Evolutionary conservation across 2,797 vertebrate species (phyloP), one percentile per base, ranked within the genome.

Genomic region (Lateolabrax maculatus): DNA sequence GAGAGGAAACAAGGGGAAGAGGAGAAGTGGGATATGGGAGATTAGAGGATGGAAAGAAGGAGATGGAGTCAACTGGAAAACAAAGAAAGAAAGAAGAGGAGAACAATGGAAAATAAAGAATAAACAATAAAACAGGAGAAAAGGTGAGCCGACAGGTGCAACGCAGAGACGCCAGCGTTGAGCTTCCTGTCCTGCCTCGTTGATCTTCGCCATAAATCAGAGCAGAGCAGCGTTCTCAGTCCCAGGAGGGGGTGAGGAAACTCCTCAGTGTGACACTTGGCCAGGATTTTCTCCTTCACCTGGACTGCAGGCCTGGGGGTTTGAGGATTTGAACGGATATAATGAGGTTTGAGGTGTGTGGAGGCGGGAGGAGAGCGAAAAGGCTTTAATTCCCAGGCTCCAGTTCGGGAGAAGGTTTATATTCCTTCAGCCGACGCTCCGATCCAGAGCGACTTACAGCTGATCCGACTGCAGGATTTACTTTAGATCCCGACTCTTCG

Each of bases 291-390:
- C 16, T 44, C 56, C 74, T 21, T 18, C 66, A 52, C 44, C 37
- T 12, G n/a, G 18, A 15, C 43, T 6, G 2, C 53, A 1, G 15
- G 48, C 23, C 49, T 1, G 23, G 41, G 61, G 41, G 61, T 64
- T 19, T 56, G 69, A 67, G 64, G 60, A 71, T 16, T 34, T 36
- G 55, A 58, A n/a, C 2, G 6, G 2, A 46, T 65, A 52, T 64
- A 58, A 77, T 39, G 77, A 63, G 46, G 31, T 52, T 27, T 36
- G 27, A 64, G 68, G 61, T 13, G 56, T 39, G 64, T 3, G 64
- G 39, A 37, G 75, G 70, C 36, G 4, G 0, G 7, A 52, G 37
- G 27, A 16, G 29, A 52, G 52, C 2, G 8, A n/a, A n/a, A 4
- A 6, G 55, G 34, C 44, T 67, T 25, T 65, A 39, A 72, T n/a